phyloP scores from a whole-genome alignment of 2,888 invertebrate genomes.

The Heliothis peltigera region DNA sequence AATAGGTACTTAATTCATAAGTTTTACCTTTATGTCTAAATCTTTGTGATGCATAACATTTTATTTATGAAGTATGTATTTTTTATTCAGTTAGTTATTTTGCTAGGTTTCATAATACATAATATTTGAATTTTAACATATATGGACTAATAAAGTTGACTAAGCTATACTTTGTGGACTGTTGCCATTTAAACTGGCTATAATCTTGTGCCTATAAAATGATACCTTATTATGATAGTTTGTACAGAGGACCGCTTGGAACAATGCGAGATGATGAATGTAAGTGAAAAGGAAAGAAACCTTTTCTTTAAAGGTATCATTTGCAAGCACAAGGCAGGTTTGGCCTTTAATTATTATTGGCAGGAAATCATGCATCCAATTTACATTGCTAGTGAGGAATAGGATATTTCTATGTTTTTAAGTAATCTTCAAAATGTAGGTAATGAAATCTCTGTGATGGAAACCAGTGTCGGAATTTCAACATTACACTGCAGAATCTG shows the following conservation, averaged over 20 bases:
- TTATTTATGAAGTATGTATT: conserved; percentile 57
- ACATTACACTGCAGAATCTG: conserved; percentile 84
- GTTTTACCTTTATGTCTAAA: conserved; percentile 59
- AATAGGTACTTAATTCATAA: conserved; percentile 63
- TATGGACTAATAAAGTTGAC: conserved; percentile 41
- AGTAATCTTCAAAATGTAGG: conserved; percentile 82
- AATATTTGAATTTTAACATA: conserved; percentile 52
- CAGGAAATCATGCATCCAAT: conserved; percentile 82
- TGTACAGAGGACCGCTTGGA: conserved; percentile 85
- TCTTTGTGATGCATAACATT: conserved; percentile 57
- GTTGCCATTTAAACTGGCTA: conserved; percentile 69
- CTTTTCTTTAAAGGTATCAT: conserved; percentile 79
- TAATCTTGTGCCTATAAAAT: conserved; percentile 82
- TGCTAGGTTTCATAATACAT: conserved; percentile 58
- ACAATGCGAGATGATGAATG: conserved; percentile 87
- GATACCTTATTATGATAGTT: conserved; percentile 80
- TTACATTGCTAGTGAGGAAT: conserved; percentile 83
- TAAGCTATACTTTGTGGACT: conserved; percentile 68
- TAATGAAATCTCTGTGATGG: conserved; percentile 88
- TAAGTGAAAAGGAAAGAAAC: conserved; percentile 77
- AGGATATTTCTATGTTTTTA: conserved; percentile 83
- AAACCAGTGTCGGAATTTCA: conserved; percentile 83
- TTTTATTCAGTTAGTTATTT: conserved; percentile 52
- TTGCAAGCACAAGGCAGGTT: conserved; percentile 81
- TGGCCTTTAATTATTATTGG: conserved; percentile 80